Conservation (phyloP, 2,888 invertebrate species). For the Mythimna pallens region DNA sequence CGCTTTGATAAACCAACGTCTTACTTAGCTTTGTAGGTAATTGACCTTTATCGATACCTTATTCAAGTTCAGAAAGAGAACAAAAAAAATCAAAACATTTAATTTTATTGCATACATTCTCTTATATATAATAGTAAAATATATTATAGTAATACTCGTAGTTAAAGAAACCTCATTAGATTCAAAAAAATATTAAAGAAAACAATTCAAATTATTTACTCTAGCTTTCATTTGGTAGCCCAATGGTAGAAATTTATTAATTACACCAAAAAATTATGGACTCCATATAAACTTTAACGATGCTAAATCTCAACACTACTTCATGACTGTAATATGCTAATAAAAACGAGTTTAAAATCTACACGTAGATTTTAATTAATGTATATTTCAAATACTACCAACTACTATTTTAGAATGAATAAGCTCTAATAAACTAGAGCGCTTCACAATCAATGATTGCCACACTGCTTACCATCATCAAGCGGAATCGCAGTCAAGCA, state of each 20-base stretch:
- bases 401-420: too few relatives aligned
- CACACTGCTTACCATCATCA: too few relatives aligned
- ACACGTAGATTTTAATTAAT: background rate
- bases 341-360: background rate
- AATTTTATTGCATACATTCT: background rate
- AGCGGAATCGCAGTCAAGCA: too few relatives aligned
- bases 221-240: background rate
- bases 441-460: too few relatives aligned
- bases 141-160: too few relatives aligned
- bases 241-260: background rate
- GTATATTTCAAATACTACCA: too few relatives aligned
- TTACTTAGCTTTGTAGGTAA: conserved; percentile 25
- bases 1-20: conserved; percentile 29
- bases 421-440: too few relatives aligned
- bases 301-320: background rate
- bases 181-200: background rate
- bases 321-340: background rate
- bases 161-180: too few relatives aligned
- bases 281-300: background rate
- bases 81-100: background rate
- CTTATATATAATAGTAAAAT: background rate
- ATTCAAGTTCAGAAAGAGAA: background rate
- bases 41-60: conserved; percentile 23
- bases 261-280: background rate
- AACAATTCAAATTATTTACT: background rate